Conservation (phyloP, 2,888 invertebrate species). For the Tiliacea aurago region DNA sequence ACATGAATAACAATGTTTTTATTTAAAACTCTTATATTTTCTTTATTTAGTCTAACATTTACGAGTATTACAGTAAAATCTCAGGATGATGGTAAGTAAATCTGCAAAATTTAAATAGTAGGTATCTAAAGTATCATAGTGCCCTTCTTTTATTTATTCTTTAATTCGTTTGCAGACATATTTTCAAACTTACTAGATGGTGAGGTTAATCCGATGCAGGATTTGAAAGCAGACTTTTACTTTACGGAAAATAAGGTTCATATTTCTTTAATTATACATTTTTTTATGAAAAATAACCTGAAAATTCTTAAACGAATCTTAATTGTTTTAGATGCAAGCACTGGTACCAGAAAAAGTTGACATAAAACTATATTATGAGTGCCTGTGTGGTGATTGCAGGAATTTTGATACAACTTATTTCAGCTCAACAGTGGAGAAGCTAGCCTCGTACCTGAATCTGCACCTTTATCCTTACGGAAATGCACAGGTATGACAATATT, state of each 20-base stretch:
- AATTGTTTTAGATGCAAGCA: conserved; percentile 42
- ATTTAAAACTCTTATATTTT: conserved; percentile 24
- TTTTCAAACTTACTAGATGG: conserved; percentile 43
- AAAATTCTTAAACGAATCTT: background rate
- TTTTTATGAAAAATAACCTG: background rate
- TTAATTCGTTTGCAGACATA: conserved; percentile 46
- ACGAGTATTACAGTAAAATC: conserved; percentile 29
- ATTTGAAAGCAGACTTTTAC: conserved; percentile 40
- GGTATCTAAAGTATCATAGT: background rate
- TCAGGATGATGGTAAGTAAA: conserved; percentile 49
- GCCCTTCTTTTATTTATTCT: background rate
- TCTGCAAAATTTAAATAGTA: background rate
- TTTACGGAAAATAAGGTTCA: conserved; percentile 40
- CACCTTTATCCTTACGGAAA: conserved; percentile 95
- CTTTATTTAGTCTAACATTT: conserved; percentile 29
- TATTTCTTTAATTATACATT: background rate
- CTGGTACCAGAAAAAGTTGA: conserved; percentile 57
- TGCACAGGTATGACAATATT: conserved; percentile 91
- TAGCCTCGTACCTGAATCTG: conserved; percentile 90
- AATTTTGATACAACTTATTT: conserved; percentile 92
- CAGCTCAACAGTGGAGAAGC: conserved; percentile 90
- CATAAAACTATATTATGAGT: conserved; percentile 92
- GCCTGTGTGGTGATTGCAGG: conserved; percentile 94
- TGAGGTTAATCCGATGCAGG: conserved; percentile 14
- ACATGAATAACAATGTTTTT: conserved; percentile 39